phyloP scores from a whole-genome alignment of 2,888 invertebrate species.

The Hypselothyrea guttata region DNA sequence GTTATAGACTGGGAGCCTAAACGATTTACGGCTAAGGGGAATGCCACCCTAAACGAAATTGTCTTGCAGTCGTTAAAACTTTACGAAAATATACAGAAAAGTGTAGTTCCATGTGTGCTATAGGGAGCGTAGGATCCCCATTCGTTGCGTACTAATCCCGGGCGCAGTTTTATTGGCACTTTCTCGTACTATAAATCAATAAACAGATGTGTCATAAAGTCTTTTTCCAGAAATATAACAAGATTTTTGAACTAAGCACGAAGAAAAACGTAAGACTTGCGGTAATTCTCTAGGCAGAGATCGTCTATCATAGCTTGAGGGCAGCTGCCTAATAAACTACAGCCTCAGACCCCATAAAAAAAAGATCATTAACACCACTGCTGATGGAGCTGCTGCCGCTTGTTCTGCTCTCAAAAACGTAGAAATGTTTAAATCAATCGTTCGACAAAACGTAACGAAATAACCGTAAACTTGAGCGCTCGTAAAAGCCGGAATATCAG shows the following conservation, averaged over 20 bases:
- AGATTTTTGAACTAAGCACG: neutral
- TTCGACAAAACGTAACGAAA: constrained; percentile 44
- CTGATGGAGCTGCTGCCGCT: constrained; percentile 10
- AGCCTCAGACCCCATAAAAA: constrained; percentile 18
- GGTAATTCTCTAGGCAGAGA: constrained; percentile 20
- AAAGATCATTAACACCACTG: constrained; percentile 51
- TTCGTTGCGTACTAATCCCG: constrained; percentile 39
- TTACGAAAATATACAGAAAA: constrained; percentile 64
- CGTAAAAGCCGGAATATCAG: constrained; percentile 49
- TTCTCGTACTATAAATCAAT: constrained; percentile 76
- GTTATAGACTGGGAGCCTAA: constrained; percentile 51
- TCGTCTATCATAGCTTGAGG: constrained; percentile 36
- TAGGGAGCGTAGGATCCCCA: constrained; percentile 7
- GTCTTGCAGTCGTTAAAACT: constrained; percentile 56
- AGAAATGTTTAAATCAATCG: constrained; percentile 60
- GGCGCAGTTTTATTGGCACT: constrained; percentile 71
- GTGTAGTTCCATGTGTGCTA: constrained; percentile 20
- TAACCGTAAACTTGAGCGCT: constrained; percentile 55
- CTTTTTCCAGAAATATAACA: constrained; percentile 25
- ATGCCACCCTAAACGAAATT: constrained; percentile 8
- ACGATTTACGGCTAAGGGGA: constrained; percentile 58
- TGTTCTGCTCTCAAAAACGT: constrained; percentile 2
- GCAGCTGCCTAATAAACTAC: constrained; percentile 41
- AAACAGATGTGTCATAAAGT: constrained; percentile 73
- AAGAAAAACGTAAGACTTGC: constrained; percentile 26